Base-by-base conservation (phyloP, 2,113 vertebrate species). In the Zeus faber region DNA sequence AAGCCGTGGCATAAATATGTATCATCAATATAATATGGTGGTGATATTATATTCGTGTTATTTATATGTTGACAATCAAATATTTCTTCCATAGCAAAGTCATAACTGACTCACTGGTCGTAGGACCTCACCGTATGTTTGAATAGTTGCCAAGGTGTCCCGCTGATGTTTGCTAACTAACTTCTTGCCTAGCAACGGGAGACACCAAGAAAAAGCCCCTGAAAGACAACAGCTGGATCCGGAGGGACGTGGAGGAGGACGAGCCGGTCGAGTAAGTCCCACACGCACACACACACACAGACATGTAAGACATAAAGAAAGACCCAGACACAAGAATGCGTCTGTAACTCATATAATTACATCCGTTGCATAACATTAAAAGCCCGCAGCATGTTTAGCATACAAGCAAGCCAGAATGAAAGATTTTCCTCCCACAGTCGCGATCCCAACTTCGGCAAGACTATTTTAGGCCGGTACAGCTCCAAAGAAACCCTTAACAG, bases 221-320 rank as follows among this genome's bases (percentile, higher is more conserved):
- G 49, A 90, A 92, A 61, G 95, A 98, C 72, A 90, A 74, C 79
- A 97, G 94, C 69, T 99, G 96, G 96, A 99, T 99, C 83, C 95
- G 80, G 81, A 91, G 67, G 41, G 58, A 35, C 0, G 82, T 80
- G 0, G 88, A 92, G 40, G 93, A 95, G 31, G 92, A 96, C 49
- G 84, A 90, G 47, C 3, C 14, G 17, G 26, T 84, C 0, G 86
- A 86, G 90, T 91, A 49, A 88, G 90, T 85, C 6, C n/a, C 26
- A 45, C 45, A 47, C 18, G 14, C 44, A 46, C 44, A 22, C 23
- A 13, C 26, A 20, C 48, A 10, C 26, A 13, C 26, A 27, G 2
- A 6, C 48, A 20, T 25, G 17, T 20, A 37, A 31, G 29, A 31
- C 33, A 20, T 52, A 11, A 13, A 22, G 20, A 53, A 33, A 33